phyloP scores from a whole-genome alignment of 2,113 vertebrate genomes.

The Mungos mungo region DNA sequence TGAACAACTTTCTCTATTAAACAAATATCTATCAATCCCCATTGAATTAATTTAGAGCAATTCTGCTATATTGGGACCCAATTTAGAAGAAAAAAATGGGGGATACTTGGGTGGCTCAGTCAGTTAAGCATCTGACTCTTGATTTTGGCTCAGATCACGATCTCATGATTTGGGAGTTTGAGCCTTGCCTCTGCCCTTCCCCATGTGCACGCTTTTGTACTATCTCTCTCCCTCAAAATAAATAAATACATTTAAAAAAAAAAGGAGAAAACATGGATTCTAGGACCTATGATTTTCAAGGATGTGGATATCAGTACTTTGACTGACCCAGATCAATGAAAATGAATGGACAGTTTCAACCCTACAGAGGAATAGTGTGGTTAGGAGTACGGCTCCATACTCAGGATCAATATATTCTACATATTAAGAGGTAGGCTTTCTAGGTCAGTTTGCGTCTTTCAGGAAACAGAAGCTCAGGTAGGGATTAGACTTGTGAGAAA shows the following conservation, averaged over 20 bases:
- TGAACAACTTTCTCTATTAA: constrained; percentile 22
- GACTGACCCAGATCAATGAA: neutral
- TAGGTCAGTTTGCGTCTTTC: neutral
- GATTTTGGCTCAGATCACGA: too few species aligned
- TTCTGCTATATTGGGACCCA: neutral
- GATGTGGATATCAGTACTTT: constrained; percentile 9
- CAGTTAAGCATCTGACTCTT: too few species aligned
- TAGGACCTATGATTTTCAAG: constrained; percentile 3
- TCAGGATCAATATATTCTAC: constrained; percentile 19
- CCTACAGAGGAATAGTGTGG: neutral
- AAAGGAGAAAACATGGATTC: neutral
- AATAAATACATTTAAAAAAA: too few species aligned
- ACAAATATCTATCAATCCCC: neutral
- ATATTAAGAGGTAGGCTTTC: neutral
- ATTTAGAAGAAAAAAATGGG: neutral
- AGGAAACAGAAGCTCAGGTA: constrained; percentile 15
- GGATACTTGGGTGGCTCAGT: too few species aligned
- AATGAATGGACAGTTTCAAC: neutral
- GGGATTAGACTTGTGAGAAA: neutral
- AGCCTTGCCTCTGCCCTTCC: too few species aligned
- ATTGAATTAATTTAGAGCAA: constrained; percentile 37
- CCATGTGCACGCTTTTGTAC: too few species aligned
- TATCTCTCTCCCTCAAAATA: too few species aligned
- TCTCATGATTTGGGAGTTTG: too few species aligned
- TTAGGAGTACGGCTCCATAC: neutral